Evolutionary conservation across 2,888 invertebrate genomes (phyloP), one percentile per base, ranked within the genome.

Genomic region (Cephonodes hylas): DNA sequence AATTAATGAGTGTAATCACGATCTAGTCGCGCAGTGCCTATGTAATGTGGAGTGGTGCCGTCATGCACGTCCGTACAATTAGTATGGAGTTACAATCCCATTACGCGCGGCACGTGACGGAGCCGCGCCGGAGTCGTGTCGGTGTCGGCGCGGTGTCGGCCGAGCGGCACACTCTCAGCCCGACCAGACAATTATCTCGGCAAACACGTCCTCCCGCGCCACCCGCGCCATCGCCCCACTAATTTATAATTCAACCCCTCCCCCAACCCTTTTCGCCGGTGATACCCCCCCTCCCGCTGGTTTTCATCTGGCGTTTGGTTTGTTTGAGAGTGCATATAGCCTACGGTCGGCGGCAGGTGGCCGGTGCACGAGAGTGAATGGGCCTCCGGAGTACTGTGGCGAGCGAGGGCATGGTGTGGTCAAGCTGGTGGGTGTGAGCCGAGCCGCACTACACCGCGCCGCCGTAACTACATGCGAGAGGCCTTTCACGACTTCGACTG

Each of bases 171-270:
- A 46, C 46, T 46, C 61, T 42, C 60, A 60, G 65, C 63, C 62
- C 61, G 64, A 63, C 63, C 63, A 69, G 61, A 68, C 71, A 71
- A 75, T 72, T 70, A 73, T 66, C 68, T 68, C 53, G 56, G 64
- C 65, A 69, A 73, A 75, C 69, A 75, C 34, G 34, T 18, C 31
- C 31, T 10, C 18, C 57, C 58, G 38, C 48, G 46, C 59, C 38
- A 6, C 27, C 20, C 18, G 22, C 31, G 13, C 8, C 18, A 53
- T 2, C 61, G 42, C 31, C 42, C 34, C 42, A 59, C 65, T 64
- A 63, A 71, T 74, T 66, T 74, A 71, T 67, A 66, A 74, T 72
- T 74, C 60, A 62, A 8, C 8, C 56, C 27, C 13, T 60, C 23
- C 25, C 53, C 23, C 42, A 8, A n/a, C n/a, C 22, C 23, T 5